A percentile compares a stretch with the other conserved stretches of the same genome.
Evolutionary conservation across 2,888 invertebrate species (phyloP).

Genomic region (Ganaspis brasiliensis): DNA sequence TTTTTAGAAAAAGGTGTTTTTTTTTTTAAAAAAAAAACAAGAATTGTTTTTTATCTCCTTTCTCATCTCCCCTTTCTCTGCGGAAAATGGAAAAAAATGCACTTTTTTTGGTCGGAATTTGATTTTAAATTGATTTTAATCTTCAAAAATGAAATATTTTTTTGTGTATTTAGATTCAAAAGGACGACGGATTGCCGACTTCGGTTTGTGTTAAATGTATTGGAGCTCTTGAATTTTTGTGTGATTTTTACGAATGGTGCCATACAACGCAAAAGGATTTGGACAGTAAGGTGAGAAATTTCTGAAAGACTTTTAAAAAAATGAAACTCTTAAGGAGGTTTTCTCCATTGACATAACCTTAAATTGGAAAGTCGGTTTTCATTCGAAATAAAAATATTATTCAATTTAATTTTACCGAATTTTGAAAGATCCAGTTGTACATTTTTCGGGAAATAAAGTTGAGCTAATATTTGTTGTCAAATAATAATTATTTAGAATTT

Average conservation of each 20-base stretch:
- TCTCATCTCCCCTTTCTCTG: not conserved
- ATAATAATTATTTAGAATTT: no score
- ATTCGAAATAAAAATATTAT: no score
- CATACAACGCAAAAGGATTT: constrained; percentile 66
- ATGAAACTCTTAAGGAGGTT: no score
- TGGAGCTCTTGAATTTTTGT: constrained; percentile 71
- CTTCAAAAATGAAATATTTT: not conserved
- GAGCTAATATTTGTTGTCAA: no score
- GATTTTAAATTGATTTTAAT: no score
- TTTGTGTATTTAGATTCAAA: constrained; percentile 64
- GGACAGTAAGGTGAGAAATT: constrained; percentile 11
- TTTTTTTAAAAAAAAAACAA: not conserved
- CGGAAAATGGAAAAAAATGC: not conserved
- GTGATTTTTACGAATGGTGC: constrained; percentile 71
- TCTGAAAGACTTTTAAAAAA: no score
- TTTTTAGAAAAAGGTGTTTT: constrained; percentile 54
- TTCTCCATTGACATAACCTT: no score
- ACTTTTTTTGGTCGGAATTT: constrained; percentile 52
- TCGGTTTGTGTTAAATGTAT: constrained; percentile 69
- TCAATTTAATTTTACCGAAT: no score
- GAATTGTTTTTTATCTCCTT: no score
- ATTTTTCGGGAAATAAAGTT: no score
- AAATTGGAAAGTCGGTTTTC: no score
- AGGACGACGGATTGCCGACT: constrained; percentile 70
- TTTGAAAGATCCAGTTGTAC: no score